A percentile compares a stretch with the other conserved stretches of the same genome.
These are phyloP conservation scores for Tiliacea aurago DNA, from an alignment of 2,888 invertebrate species.

Conservation along the genomic window DNA sequence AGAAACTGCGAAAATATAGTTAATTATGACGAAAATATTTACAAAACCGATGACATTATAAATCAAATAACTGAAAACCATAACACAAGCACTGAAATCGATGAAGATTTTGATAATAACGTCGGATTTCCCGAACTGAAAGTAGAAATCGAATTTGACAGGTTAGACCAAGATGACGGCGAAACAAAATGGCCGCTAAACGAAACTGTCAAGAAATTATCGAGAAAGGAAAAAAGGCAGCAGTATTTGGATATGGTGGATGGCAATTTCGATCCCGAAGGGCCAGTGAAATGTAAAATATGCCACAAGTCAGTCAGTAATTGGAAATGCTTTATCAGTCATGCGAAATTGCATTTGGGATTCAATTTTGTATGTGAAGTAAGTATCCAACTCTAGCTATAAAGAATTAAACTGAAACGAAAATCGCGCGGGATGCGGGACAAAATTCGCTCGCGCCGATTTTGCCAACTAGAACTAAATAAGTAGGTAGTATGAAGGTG, in stretches of 20 bases:
- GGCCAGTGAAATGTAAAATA: constrained; percentile 68
- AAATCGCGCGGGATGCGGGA: neutral
- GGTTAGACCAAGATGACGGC: constrained; percentile 34
- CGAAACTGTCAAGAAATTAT: constrained; percentile 36
- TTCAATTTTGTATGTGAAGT: constrained; percentile 72
- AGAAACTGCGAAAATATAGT: neutral
- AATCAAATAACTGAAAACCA: neutral
- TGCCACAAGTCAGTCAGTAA: constrained; percentile 67
- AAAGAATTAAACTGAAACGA: neutral
- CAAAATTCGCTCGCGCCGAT: neutral
- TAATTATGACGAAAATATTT: constrained; percentile 7
- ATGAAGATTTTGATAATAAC: constrained; percentile 19
- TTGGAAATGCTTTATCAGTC: constrained; percentile 71
- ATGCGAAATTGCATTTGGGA: constrained; percentile 72
- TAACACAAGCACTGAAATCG: constrained; percentile 6
- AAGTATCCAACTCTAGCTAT: constrained; percentile 14
- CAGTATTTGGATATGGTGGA: constrained; percentile 68
- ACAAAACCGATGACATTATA: neutral
- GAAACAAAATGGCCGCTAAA: constrained; percentile 41
- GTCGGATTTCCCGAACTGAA: constrained; percentile 22
- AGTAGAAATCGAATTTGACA: constrained; percentile 45
- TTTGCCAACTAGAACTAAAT: neutral
- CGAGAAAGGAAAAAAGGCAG: constrained; percentile 57
- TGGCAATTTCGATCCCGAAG: constrained; percentile 60
- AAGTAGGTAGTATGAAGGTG: neutral